Conservation (phyloP, 2,888 invertebrate genomes). For the Celastrina argiolus region DNA sequence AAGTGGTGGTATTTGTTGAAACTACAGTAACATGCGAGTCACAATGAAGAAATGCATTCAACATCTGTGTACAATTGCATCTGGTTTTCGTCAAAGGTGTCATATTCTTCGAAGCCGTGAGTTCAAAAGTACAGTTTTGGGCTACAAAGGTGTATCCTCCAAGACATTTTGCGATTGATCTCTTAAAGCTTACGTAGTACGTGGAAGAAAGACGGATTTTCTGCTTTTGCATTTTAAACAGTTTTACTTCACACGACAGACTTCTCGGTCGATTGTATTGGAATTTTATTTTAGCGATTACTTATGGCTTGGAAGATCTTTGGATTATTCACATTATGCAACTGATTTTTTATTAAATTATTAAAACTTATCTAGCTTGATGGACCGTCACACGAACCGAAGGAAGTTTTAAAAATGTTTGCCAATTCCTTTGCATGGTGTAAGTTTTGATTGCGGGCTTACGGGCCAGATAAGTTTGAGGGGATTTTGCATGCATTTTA, state of each 20-base stretch:
- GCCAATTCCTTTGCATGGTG: not conserved
- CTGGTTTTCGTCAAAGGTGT: not conserved
- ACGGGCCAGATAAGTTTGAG: not conserved
- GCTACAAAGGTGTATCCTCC: not conserved
- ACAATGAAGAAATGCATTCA: not conserved
- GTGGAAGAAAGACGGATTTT: conserved; percentile 1
- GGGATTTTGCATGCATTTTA: not conserved
- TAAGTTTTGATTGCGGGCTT: not conserved
- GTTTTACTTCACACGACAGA: not conserved
- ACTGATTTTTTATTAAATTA: not conserved
- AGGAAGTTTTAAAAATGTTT: not conserved
- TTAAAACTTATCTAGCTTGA: not conserved
- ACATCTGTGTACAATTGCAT: not conserved
- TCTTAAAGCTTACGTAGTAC: not conserved
- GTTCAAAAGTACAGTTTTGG: not conserved
- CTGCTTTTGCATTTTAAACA: not conserved
- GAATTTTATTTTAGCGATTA: not conserved
- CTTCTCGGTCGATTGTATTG: not conserved
- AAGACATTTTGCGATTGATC: not conserved
- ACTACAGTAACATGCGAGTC: not conserved
- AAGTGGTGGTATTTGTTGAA: not conserved
- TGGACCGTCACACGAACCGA: not conserved
- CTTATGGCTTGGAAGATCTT: conserved; percentile 6
- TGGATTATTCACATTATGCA: not conserved
- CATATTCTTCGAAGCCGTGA: not conserved